Evolutionary conservation across 2,797 vertebrate species (phyloP).

Genomic region (Harpagifer antarcticus): DNA sequence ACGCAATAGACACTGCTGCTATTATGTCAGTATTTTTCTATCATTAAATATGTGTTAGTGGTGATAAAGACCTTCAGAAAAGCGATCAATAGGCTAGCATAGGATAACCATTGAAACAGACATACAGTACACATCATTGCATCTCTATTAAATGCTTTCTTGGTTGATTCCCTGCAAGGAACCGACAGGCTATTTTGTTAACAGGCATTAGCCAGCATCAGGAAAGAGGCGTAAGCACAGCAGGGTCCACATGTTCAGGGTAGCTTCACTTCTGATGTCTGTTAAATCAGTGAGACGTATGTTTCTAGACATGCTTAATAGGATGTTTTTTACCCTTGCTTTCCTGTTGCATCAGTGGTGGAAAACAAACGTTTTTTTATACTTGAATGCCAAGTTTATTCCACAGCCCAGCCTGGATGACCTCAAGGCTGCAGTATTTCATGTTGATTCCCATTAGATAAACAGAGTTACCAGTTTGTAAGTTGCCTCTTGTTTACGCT

Average conservation of each 20-base stretch:
- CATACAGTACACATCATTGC: neutral
- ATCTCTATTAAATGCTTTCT: constrained; percentile 8
- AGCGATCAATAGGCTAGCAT: neutral
- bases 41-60: constrained; percentile 7
- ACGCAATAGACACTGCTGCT: neutral
- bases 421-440: constrained; percentile 26
- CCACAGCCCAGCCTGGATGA: constrained; percentile 15
- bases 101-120: neutral
- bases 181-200: constrained; percentile 43
- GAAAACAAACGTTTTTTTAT: constrained; percentile 47
- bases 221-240: constrained; percentile 52
- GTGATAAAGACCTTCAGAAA: neutral
- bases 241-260: constrained; percentile 41
- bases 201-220: constrained; percentile 45
- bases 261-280: constrained; percentile 47
- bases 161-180: constrained; percentile 36
- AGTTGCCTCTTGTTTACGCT: constrained; percentile 40
- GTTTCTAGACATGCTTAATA: constrained; percentile 50
- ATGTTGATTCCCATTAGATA: constrained; percentile 50
- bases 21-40: neutral
- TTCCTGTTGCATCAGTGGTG: constrained; percentile 69
- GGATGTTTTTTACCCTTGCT: constrained; percentile 69
- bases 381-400: constrained; percentile 50
- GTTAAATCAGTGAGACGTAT: constrained; percentile 44
- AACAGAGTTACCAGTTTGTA: constrained; percentile 43